Conservation (phyloP, 2,113 vertebrate genomes). For the Grallaria varia region DNA sequence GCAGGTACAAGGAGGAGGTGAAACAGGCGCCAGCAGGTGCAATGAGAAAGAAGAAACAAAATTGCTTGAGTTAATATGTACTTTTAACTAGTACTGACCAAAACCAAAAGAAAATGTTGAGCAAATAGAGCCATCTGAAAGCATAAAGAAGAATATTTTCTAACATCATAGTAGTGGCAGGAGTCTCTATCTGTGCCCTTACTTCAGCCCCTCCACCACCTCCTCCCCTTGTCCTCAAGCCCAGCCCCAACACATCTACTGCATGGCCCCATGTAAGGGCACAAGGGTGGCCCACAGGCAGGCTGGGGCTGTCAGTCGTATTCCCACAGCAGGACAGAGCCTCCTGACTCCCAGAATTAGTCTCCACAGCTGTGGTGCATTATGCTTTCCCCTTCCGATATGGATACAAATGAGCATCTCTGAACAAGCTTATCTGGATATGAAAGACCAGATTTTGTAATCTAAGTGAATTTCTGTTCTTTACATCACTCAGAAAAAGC, state of each 20-base stretch:
- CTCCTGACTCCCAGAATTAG: background rate
- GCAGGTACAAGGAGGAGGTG: background rate
- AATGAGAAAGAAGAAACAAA: background rate
- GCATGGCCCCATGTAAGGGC: background rate
- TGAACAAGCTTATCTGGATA: background rate
- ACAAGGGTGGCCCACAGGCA: background rate
- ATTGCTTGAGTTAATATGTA: background rate
- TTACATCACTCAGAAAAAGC: background rate
- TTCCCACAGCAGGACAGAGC: background rate
- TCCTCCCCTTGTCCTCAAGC: background rate
- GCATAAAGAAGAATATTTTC: background rate
- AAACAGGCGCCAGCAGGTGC: background rate
- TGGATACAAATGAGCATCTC: background rate
- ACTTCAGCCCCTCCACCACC: rapidly evolving
- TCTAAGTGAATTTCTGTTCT: background rate
- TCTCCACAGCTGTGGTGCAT: background rate
- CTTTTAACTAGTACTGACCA: background rate
- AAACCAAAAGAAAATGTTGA: background rate
- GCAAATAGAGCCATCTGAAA: background rate
- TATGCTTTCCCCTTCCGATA: background rate
- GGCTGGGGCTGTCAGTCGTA: background rate
- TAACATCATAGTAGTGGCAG: background rate
- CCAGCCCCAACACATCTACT: background rate
- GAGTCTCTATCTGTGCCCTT: background rate
- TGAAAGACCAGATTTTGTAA: background rate